Percentiles rank a stretch among this genome's conserved stretches.
Conservation (phyloP, 1,140 invertebrate genomes). For the Dinoponera quadriceps region DNA sequence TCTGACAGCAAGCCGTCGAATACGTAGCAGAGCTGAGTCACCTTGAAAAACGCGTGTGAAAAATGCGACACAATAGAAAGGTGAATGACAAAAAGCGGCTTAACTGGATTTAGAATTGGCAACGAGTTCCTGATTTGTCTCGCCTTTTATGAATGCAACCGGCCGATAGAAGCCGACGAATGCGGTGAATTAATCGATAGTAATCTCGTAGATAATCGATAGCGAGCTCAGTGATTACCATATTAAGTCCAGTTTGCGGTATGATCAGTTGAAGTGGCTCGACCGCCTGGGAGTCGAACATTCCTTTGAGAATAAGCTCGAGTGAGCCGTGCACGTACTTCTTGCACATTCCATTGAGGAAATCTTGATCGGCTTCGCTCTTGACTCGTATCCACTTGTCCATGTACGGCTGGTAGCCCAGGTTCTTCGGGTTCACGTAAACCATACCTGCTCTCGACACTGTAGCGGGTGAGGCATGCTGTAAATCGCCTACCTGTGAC, state of each 20-base stretch:
- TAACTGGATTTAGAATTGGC: neutral
- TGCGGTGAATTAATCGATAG: slow-evolving; percentile 54
- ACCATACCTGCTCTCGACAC: slow-evolving; percentile 97
- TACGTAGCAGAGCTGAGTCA: slow-evolving; percentile 93
- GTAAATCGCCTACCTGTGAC: slow-evolving; percentile 91
- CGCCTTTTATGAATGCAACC: neutral
- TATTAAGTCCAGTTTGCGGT: slow-evolving; percentile 93
- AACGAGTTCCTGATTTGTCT: neutral
- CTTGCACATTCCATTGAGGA: slow-evolving; percentile 88
- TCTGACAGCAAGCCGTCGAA: slow-evolving; percentile 89
- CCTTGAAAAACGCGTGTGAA: slow-evolving; percentile 82
- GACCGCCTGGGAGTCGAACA: slow-evolving; percentile 89
- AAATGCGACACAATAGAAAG: neutral
- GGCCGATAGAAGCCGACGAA: neutral
- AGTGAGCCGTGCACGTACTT: slow-evolving; percentile 91
- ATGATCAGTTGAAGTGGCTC: slow-evolving; percentile 92
- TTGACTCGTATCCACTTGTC: slow-evolving; percentile 88
- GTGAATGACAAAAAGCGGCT: neutral
- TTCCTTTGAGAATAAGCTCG: slow-evolving; percentile 91
- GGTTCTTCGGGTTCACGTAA: slow-evolving; percentile 95
- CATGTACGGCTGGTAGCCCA: slow-evolving; percentile 95
- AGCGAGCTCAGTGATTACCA: slow-evolving; percentile 86
- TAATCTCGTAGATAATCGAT: no score
- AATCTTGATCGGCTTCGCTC: slow-evolving; percentile 85
- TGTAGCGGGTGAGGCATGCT: slow-evolving; percentile 96